A percentile compares a stretch with the other conserved stretches of the same genome.
These are phyloP conservation scores for Anomalospiza imberbis DNA, from an alignment of 2,797 vertebrate species.

Conservation along the genomic window DNA sequence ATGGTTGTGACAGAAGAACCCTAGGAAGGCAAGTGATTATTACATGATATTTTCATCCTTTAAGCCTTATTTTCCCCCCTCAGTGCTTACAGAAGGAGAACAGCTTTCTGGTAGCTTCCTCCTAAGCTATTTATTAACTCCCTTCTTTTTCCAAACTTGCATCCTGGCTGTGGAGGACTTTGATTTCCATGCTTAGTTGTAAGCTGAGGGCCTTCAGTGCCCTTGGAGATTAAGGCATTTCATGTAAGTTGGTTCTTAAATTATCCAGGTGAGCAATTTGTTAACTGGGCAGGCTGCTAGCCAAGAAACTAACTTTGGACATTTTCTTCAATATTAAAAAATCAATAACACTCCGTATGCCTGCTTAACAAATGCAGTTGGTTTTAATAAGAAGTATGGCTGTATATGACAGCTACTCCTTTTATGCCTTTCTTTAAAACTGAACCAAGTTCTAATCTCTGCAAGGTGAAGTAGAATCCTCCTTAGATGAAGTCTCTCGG, in stretches of 20 bases:
- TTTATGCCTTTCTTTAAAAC: neutral
- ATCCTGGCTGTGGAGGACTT: neutral
- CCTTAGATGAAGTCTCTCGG: neutral
- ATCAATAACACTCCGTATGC: accelerated
- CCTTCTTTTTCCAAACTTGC: neutral
- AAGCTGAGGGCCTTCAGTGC: neutral
- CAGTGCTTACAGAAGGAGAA: constrained; percentile 16
- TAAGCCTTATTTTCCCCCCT: constrained; percentile 5
- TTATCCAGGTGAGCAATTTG: neutral
- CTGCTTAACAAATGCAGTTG: neutral
- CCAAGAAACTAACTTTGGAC: neutral
- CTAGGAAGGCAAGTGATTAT: neutral
- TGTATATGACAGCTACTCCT: neutral
- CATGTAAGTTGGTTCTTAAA: neutral
- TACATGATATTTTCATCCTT: constrained; percentile 28
- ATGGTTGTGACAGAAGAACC: constrained; percentile 14
- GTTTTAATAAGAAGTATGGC: neutral
- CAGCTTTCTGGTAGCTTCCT: constrained; percentile 22
- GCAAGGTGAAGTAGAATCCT: neutral
- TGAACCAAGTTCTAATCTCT: neutral
- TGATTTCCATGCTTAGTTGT: neutral
- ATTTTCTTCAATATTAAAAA: constrained; percentile 1
- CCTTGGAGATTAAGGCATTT: neutral
- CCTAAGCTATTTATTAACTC: neutral
- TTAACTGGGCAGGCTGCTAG: neutral